Base-by-base conservation (phyloP, 2,797 vertebrate genomes). In the Nyctibius grandis region DNA sequence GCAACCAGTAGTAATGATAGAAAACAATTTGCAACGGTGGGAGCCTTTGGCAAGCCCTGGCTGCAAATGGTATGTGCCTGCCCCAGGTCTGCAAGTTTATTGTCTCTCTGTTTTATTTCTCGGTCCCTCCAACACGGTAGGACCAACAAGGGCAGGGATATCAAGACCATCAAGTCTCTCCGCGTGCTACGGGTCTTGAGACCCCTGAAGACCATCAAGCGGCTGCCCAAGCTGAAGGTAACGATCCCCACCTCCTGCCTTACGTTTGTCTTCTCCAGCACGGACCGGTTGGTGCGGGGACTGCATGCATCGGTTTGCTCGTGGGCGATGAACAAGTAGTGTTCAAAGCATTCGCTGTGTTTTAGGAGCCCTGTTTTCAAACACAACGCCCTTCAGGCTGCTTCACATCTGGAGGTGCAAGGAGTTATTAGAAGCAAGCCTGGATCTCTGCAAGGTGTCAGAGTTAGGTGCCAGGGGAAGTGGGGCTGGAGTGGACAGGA, bases 141-240 rank as follows among this genome's bases (percentile, higher is more conserved):
- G 97, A 99, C 99, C 94, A 99, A 99, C 97, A 99, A 99, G 97
- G 99, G 99, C 21, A 98, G 99, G 59, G 99, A 99, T 98, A 99
- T 99, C 95, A 99, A 99, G 98, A 99, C 99, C 72, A 99, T 99
- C 97, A 99, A 99, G 96, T 99, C 99, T 77, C 98, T 99, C 47
- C 98, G 99, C 93, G 99, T 99, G 48, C 96, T 99, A 26, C 98
- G 99, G 36, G 99, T 99, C 68, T 98, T 99, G 89, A 98, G 99
- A 87, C 99, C 99, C 1, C 98, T 99, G 95, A 99, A 99, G 97
- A 99, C 99, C 83, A 99, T 99, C 97, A 99, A 99, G 97, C 98
- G 99, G 42, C 98, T 99, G 89, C 99, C 99, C 33, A 99, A 99
- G 97, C 98, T 99, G 79, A 99, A 99, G 99, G 99, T 99, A 97